Evolutionary conservation across 2,888 invertebrate genomes (phyloP).

Genomic region (Sipha maydis): DNA sequence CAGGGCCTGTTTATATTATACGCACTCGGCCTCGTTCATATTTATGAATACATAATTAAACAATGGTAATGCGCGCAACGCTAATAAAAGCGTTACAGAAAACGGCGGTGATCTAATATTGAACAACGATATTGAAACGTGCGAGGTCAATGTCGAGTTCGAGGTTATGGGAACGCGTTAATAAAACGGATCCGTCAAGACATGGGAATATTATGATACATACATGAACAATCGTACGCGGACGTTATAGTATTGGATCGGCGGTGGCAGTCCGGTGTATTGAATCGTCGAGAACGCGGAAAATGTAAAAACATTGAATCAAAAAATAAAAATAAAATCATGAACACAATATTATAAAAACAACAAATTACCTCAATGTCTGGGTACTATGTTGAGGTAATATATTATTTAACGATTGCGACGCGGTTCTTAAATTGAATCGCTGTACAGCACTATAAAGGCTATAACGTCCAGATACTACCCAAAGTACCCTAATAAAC

Average conservation of each 20-base stretch:
- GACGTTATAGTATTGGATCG: not conserved
- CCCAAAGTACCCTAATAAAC: slow-evolving; percentile 33
- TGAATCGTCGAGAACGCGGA: not conserved
- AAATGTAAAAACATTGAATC: not conserved
- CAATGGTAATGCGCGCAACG: slow-evolving; percentile 12
- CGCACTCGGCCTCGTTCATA: not conserved
- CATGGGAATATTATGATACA: not conserved
- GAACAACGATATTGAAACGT: not conserved
- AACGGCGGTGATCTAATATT: not conserved
- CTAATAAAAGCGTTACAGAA: not conserved
- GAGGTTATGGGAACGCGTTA: not conserved
- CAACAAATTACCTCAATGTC: not conserved
- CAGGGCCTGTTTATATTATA: not conserved
- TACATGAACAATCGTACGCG: not conserved
- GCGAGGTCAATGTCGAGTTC: not conserved
- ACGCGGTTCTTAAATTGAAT: slow-evolving; percentile 20
- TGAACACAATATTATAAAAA: not conserved
- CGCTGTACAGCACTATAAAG: not conserved
- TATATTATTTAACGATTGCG: not conserved
- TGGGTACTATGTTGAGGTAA: not conserved
- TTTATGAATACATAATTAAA: slow-evolving; percentile 24
- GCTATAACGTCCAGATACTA: slow-evolving; percentile 42
- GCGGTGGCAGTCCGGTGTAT: not conserved
- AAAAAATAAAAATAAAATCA: not conserved
- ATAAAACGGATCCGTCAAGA: not conserved